phyloP scores from a whole-genome alignment of 2,113 vertebrate species.

The Prinia subflava region DNA sequence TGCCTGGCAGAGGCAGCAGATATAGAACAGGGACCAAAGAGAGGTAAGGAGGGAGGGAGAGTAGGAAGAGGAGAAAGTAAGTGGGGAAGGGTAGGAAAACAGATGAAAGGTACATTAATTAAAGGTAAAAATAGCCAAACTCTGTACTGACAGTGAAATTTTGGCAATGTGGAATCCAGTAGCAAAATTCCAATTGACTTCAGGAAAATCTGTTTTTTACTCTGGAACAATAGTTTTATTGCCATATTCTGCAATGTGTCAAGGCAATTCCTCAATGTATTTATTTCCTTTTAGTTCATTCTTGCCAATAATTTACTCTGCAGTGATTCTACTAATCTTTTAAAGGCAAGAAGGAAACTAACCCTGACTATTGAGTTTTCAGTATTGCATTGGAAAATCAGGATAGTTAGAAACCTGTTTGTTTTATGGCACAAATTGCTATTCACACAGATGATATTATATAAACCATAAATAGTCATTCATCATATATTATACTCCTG shows the following conservation, averaged over 20 bases:
- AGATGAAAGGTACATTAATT: neutral
- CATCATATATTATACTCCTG: neutral
- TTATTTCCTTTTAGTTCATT: neutral
- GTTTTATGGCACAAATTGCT: neutral
- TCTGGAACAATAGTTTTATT: neutral
- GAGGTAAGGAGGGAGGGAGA: neutral
- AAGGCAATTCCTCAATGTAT: neutral
- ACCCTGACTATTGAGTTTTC: neutral
- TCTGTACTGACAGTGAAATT: neutral
- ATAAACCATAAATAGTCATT: neutral
- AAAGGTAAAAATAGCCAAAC: neutral
- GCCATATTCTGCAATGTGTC: neutral
- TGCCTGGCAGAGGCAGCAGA: slow-evolving; percentile 44
- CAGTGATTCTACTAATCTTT: neutral
- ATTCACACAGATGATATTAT: neutral
- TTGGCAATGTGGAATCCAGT: neutral
- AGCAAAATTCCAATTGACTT: neutral
- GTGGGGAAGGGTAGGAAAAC: neutral
- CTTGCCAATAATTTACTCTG: neutral
- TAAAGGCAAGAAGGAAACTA: neutral
- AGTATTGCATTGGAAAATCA: neutral
- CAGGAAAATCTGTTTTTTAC: neutral
- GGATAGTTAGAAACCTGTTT: neutral
- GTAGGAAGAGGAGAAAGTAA: neutral
- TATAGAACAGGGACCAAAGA: slow-evolving; percentile 9